Conservation (phyloP, 2,113 vertebrate species). For the Phaethornis superciliosus region DNA sequence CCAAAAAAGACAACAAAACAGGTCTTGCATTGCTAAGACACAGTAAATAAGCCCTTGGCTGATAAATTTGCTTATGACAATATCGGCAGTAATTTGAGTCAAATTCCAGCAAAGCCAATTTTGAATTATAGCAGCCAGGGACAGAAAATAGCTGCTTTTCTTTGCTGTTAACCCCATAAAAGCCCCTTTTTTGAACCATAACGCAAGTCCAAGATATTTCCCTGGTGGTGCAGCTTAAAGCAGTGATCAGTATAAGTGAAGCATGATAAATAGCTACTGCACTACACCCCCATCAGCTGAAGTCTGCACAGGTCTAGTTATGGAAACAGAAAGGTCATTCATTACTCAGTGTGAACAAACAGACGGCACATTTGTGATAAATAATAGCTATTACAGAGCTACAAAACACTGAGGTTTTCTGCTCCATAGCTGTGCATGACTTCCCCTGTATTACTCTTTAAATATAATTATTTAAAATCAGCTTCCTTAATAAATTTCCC, state of each 20-base stretch:
- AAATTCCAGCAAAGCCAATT: slow-evolving; percentile 44
- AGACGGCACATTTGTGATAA: slow-evolving; percentile 78
- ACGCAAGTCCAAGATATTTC: slow-evolving; percentile 10
- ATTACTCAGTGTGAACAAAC: slow-evolving; percentile 80
- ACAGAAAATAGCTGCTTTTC: slow-evolving; percentile 21
- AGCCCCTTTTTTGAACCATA: slow-evolving; percentile 23
- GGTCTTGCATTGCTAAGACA: slow-evolving; percentile 10
- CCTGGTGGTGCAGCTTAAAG: slow-evolving; percentile 49
- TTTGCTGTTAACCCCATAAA: slow-evolving; percentile 48
- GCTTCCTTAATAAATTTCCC: slow-evolving; percentile 11
- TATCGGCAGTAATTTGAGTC: slow-evolving; percentile 32
- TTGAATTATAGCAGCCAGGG: neutral
- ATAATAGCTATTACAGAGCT: slow-evolving; percentile 79
- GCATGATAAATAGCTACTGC: slow-evolving; percentile 77
- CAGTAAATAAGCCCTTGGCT: slow-evolving; percentile 21
- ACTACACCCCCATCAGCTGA: slow-evolving; percentile 51
- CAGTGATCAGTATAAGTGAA: slow-evolving; percentile 75
- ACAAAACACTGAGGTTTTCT: slow-evolving; percentile 71
- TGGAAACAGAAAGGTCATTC: slow-evolving; percentile 83
- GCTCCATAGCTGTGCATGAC: slow-evolving; percentile 47
- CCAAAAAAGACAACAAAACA: neutral
- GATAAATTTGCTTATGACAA: slow-evolving; percentile 52
- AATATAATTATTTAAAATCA: slow-evolving; percentile 46
- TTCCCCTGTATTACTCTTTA: slow-evolving; percentile 26
- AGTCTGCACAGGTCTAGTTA: slow-evolving; percentile 67